Conservation (phyloP, 2,113 vertebrate species). For the Alligator mississippiensis region DNA sequence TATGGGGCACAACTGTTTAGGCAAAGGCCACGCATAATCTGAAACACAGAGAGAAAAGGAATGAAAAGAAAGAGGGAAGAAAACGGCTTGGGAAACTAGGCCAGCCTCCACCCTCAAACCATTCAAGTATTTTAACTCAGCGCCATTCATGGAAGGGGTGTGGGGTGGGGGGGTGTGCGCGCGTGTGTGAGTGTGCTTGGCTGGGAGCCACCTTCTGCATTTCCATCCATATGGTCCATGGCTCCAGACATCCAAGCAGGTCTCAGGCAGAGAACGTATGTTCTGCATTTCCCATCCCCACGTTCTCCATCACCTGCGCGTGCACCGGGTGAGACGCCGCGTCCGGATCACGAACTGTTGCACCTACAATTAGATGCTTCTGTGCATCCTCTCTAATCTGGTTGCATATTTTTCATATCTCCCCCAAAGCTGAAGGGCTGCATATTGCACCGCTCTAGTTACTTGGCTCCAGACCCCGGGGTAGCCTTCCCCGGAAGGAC, state of each 20-base stretch:
- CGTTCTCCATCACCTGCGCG: background rate
- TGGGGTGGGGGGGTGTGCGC: background rate
- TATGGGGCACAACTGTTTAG: slow-evolving; percentile 93
- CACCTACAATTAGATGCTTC: background rate
- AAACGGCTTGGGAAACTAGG: slow-evolving; percentile 39
- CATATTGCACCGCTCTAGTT: background rate
- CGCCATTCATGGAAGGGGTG: background rate
- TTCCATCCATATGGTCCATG: rapidly evolving
- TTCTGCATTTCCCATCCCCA: background rate
- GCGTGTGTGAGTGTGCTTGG: no score
- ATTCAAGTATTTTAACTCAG: background rate
- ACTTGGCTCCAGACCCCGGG: background rate
- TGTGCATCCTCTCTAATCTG: background rate
- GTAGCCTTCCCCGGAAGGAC: background rate
- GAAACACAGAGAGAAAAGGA: slow-evolving; percentile 77
- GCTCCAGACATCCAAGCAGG: background rate
- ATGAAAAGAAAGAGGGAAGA: slow-evolving; percentile 63
- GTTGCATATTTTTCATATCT: background rate
- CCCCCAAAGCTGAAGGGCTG: background rate
- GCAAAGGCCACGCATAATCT: slow-evolving; percentile 97
- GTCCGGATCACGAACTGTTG: background rate
- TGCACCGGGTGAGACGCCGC: background rate
- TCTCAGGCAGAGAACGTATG: background rate
- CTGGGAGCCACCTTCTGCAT: rapidly evolving
- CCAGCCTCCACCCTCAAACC: background rate